phyloP scores from a whole-genome alignment of 1,140 invertebrate species.

The Glossosoma conforme region DNA sequence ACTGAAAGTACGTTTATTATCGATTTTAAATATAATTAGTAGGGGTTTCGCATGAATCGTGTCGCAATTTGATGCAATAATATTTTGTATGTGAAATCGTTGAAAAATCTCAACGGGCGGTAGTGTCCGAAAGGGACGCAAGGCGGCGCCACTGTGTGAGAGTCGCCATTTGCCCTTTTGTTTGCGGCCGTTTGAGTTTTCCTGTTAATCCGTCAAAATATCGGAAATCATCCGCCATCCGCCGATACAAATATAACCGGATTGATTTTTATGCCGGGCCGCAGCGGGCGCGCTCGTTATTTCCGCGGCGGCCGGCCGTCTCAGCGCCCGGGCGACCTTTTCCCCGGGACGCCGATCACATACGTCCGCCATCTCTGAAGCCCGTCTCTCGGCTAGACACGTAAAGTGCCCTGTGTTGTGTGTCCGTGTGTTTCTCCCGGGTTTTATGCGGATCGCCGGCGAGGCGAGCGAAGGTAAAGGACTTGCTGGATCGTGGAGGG shows the following conservation, averaged over 20 bases:
- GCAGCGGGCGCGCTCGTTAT: no score
- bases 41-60: no score
- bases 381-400: slow-evolving; percentile 26
- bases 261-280: slow-evolving; percentile 20
- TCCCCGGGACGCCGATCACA: slow-evolving; percentile 20
- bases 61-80: no score
- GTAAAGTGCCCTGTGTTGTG: slow-evolving; percentile 28
- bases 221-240: slow-evolving; percentile 17
- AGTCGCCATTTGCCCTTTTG: slow-evolving; percentile 28
- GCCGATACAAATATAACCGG: slow-evolving; percentile 15
- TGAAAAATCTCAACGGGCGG: no score
- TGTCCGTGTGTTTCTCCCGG: slow-evolving; percentile 22
- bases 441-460: slow-evolving; percentile 20
- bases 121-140: slow-evolving; percentile 1
- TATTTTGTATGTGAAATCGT: slow-evolving; percentile 15
- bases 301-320: no score
- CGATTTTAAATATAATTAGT: no score
- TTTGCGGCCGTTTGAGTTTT: slow-evolving; percentile 15
- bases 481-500: no score
- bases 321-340: no score
- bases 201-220: slow-evolving; percentile 23
- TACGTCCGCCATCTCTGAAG: slow-evolving; percentile 28
- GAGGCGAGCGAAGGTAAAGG: slow-evolving; percentile 15
- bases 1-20: no score
- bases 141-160: slow-evolving; percentile 22